Conservation (phyloP, 2,888 invertebrate species). For the Cheilosia pagana region DNA sequence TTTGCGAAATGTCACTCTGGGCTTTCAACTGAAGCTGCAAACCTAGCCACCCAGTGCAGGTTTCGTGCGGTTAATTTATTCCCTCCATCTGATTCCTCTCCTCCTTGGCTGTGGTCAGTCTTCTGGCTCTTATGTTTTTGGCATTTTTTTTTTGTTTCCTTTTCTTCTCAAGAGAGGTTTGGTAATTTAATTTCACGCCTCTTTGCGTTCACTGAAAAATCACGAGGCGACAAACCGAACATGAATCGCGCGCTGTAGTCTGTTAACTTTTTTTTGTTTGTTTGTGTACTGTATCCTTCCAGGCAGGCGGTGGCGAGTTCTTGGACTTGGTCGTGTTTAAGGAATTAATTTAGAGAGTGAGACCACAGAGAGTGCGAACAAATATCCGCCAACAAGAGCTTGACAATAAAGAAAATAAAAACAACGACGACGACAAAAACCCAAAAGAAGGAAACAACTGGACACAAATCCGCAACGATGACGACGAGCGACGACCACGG, state of each 20-base stretch:
- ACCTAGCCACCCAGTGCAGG: slow-evolving; percentile 54
- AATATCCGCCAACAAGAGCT: slow-evolving; percentile 59
- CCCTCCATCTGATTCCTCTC: slow-evolving; percentile 57
- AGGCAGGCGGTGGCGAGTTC: slow-evolving; percentile 38
- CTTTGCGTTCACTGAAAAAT: slow-evolving; percentile 68
- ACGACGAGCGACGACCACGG: slow-evolving; percentile 62
- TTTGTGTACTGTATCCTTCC: slow-evolving; percentile 18
- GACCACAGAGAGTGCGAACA: slow-evolving; percentile 69
- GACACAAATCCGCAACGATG: slow-evolving; percentile 71
- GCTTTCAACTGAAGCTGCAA: slow-evolving; percentile 6
- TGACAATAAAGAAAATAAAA: slow-evolving; percentile 9
- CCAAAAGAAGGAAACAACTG: slow-evolving; percentile 46
- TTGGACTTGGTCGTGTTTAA: slow-evolving; percentile 71
- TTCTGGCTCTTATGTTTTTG: slow-evolving; percentile 3
- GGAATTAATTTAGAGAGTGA: slow-evolving; percentile 74
- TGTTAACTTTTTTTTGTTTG: slow-evolving; percentile 22
- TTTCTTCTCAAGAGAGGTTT: slow-evolving; percentile 48
- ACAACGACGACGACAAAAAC: background rate
- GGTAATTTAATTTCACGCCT: slow-evolving; percentile 75
- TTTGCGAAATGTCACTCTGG: background rate
- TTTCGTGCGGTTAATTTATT: slow-evolving; percentile 66
- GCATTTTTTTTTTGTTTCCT: slow-evolving; percentile 6
- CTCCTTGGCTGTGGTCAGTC: slow-evolving; percentile 51
- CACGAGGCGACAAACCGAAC: slow-evolving; percentile 75
- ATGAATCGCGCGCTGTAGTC: slow-evolving; percentile 69